Evolutionary conservation across 1,140 invertebrate genomes (phyloP), one percentile per base, ranked within the genome.

Genomic region (Anoplophora glabripennis): DNA sequence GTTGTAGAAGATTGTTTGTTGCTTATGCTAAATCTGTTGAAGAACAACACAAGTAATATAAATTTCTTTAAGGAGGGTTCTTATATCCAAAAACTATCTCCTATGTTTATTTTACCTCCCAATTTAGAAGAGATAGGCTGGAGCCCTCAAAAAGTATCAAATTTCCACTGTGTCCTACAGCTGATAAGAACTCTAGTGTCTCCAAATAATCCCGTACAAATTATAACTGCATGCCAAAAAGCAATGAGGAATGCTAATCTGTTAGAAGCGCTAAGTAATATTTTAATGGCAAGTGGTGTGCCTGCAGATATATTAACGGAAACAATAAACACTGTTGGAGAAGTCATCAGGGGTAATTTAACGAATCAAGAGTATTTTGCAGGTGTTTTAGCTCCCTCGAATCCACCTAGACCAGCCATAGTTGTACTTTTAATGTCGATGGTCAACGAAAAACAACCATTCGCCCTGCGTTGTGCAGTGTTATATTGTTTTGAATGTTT

Each of bases 41-140:
- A 91, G 70, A 96, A 94, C 70, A 99, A 99, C 74, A 86, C 91
- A 4, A 98, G 94, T 57, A 99, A 99, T 81, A 96, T 99, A 73
- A 98, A 95, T 72, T 96, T 97, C 74, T 99, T 99, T 72, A 94
- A 97, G 80, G 98, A 99, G 83, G 95, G 90, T 47, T 90, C 88
- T 72, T 97, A 95, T 71, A 94, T 99, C 63, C 92, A 96, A 71
- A 86, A 86, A 62, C 78, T 98, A 64, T 79, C 90, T 3, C 89
- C 89, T 46, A 98, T 94, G 87, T 96, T 95, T 74, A 82, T 84
- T 54, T 80, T 89, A 28, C 83, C 82, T n/a, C 81, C 80, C 3
- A 86, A 90, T 58, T 70, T 80, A 1, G 87, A 89, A 36, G 89
- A 92, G 17, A 80, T 82, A 12, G 87, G 88, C 7, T 99, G 96